phyloP scores from a whole-genome alignment of 2,113 vertebrate genomes.

The Paratilapia polleni region DNA sequence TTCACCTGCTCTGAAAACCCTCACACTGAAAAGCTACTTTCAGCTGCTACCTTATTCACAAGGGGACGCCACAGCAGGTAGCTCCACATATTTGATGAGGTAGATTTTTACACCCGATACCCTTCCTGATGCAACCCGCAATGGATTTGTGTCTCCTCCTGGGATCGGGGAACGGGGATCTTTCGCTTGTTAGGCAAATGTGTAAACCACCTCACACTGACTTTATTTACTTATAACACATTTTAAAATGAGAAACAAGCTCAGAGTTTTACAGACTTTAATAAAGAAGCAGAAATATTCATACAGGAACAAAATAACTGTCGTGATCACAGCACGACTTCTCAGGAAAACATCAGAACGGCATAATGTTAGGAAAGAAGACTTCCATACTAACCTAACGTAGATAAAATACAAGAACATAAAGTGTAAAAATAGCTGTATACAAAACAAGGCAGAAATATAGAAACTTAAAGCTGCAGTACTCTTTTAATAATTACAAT shows the following conservation, averaged over 20 bases:
- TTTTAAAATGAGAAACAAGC: neutral
- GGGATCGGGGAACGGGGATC: too few relatives aligned
- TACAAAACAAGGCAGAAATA: neutral
- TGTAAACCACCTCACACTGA: too few relatives aligned
- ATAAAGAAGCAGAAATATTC: neutral
- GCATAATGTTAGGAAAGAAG: neutral
- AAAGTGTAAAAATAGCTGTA: neutral
- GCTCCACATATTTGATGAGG: too few relatives aligned
- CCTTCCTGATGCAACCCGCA: too few relatives aligned
- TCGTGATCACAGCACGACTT: neutral
- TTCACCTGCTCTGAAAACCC: neutral
- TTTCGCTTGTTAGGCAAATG: too few relatives aligned
- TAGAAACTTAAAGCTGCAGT: neutral
- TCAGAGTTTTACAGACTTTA: neutral
- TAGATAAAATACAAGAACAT: neutral
- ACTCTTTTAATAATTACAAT: neutral
- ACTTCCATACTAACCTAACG: neutral
- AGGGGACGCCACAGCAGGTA: too few relatives aligned
- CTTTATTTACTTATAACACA: neutral
- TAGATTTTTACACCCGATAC: too few relatives aligned
- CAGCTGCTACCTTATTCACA: too few relatives aligned
- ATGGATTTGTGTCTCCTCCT: too few relatives aligned
- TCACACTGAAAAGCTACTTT: too few relatives aligned
- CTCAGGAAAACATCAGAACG: constrained; percentile 36
- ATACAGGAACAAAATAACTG: neutral